Evolutionary conservation across 2,888 invertebrate genomes (phyloP).

Genomic region (Teinopalpus imperialis): DNA sequence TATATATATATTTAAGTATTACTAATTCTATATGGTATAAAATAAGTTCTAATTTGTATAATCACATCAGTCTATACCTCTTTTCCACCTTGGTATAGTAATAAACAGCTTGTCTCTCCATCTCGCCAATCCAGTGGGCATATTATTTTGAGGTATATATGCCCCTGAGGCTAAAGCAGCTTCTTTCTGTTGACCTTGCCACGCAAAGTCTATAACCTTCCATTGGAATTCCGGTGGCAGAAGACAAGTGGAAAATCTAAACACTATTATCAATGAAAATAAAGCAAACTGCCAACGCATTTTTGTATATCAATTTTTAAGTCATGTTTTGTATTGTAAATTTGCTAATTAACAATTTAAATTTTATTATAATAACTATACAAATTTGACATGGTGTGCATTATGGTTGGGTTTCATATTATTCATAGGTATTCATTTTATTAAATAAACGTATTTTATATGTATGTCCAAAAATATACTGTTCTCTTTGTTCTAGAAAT

Average conservation of each 20-base stretch:
- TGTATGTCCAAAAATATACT: too few species aligned
- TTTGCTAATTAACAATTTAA: too few species aligned
- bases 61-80: slow-evolving; percentile 50
- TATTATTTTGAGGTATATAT: slow-evolving; percentile 84
- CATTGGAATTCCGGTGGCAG: slow-evolving; percentile 77
- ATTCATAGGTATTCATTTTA: too few species aligned
- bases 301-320: neutral
- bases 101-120: slow-evolving; percentile 86
- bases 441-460: too few species aligned
- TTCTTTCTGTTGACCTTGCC: slow-evolving; percentile 78
- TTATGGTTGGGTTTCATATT: too few species aligned
- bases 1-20: too few species aligned
- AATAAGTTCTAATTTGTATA: too few species aligned
- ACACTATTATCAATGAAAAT: neutral
- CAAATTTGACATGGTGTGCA: too few species aligned
- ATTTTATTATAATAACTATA: too few species aligned
- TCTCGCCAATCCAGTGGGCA: slow-evolving; percentile 85
- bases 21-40: too few species aligned
- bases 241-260: slow-evolving; percentile 31
- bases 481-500: too few species aligned
- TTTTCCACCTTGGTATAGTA: slow-evolving; percentile 86
- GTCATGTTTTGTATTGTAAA: neutral
- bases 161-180: slow-evolving; percentile 76
- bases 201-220: slow-evolving; percentile 84
- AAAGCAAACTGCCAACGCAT: slow-evolving; percentile 2